phyloP scores from a whole-genome alignment of 64 coral and sea anemone genomes.

The Pocillopora verrucosa region DNA sequence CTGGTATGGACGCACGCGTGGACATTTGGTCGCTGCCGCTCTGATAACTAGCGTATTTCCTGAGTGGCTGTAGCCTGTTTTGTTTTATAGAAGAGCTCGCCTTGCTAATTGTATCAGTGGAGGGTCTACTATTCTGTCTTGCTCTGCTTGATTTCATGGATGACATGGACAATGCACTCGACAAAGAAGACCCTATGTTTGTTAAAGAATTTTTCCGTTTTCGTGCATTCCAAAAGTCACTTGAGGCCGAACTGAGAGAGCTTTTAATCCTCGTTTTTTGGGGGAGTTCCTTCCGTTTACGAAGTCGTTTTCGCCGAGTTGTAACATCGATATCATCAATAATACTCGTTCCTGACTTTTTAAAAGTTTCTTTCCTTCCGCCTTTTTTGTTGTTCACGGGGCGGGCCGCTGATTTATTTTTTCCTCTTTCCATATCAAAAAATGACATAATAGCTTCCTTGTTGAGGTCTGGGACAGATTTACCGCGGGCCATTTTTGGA shows the following conservation, averaged over 20 bases:
- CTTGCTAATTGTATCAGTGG: conserved; percentile 17
- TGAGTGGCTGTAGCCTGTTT: not conserved
- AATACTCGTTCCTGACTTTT: not conserved
- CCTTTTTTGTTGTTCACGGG: not conserved
- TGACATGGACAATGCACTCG: conserved; percentile 18
- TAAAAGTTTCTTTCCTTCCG: not conserved
- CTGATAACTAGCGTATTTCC: not conserved
- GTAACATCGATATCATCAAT: conserved; percentile 34
- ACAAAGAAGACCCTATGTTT: not conserved
- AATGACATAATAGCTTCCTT: not conserved
- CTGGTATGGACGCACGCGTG: conserved; percentile 3
- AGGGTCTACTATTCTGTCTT: not conserved
- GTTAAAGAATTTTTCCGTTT: not conserved
- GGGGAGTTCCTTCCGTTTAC: conserved; percentile 37
- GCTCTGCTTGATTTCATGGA: not conserved
- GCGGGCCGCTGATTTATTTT: not conserved
- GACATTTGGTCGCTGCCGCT: not conserved
- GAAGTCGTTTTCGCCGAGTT: conserved; percentile 42
- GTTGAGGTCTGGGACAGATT: conserved; percentile 30
- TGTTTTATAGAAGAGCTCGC: not conserved
- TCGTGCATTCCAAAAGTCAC: not conserved
- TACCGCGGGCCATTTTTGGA: not conserved
- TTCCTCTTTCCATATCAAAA: conserved; percentile 23
- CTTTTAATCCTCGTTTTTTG: not conserved
- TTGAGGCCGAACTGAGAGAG: conserved; percentile 9